Percentiles rank a stretch among this genome's conserved stretches.
Evolutionary conservation across 2,797 vertebrate genomes (phyloP).

Genomic region (Rallus crepitans): DNA sequence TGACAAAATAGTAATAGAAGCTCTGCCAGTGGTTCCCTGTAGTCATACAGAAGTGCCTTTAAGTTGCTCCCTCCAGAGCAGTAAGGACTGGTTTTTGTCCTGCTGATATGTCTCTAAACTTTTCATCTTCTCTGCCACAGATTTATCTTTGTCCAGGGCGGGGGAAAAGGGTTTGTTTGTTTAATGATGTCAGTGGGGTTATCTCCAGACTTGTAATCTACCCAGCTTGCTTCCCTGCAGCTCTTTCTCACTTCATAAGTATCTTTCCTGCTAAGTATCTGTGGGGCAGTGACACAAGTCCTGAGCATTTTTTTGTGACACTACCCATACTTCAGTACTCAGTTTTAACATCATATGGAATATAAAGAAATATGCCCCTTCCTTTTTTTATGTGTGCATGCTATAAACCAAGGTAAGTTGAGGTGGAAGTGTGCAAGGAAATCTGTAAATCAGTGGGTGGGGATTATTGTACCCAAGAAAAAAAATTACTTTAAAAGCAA

Average conservation of each 20-base stretch:
- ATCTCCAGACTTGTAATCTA: neutral
- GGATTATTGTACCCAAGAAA: neutral
- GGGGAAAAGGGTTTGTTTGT: neutral
- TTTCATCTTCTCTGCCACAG: neutral
- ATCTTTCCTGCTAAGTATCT: neutral
- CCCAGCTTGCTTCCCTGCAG: neutral
- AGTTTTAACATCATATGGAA: neutral
- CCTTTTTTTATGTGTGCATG: neutral
- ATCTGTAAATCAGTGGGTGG: neutral
- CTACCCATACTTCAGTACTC: neutral
- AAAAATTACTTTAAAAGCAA: neutral
- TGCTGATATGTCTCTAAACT: neutral
- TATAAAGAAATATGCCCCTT: neutral
- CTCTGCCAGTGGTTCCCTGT: neutral
- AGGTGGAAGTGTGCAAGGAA: neutral
- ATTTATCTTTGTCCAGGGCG: neutral
- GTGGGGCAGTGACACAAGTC: neutral
- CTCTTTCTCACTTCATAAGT: rapidly evolving
- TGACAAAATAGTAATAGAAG: neutral
- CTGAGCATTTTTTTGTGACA: neutral
- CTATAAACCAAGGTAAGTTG: neutral
- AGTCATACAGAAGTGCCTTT: neutral
- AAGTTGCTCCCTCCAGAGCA: neutral
- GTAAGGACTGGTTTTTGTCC: neutral
- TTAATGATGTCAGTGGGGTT: neutral